These are phyloP conservation scores for Schrankia costaestrigalis DNA, from an alignment of 2,888 invertebrate genomes.

Conservation along the genomic window DNA sequence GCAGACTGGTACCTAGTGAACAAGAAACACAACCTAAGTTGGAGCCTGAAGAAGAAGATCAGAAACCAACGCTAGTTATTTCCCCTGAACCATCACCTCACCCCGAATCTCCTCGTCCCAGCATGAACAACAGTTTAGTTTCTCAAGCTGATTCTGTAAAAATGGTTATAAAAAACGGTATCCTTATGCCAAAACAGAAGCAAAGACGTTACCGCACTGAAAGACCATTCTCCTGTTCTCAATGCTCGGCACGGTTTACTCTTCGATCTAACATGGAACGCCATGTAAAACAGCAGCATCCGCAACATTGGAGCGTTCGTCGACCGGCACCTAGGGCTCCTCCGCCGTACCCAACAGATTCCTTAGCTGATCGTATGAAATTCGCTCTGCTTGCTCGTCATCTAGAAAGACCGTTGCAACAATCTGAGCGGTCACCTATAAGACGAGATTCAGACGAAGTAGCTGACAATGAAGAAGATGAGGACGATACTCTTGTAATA, in stretches of 20 bases:
- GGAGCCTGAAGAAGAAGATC: conserved; percentile 78
- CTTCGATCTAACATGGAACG: conserved; percentile 96
- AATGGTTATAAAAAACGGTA: conserved; percentile 94
- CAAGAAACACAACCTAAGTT: conserved; percentile 58
- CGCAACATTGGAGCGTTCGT: conserved; percentile 92
- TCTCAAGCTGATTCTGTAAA: conserved; percentile 85
- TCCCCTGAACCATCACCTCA: conserved; percentile 70
- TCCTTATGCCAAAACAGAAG: conserved; percentile 95
- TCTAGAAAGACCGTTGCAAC: conserved; percentile 81
- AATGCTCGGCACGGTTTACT: conserved; percentile 94
- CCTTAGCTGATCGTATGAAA: conserved; percentile 78
- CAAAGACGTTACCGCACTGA: conserved; percentile 94
- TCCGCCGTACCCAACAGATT: conserved; percentile 61
- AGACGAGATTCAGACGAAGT: conserved; percentile 79
- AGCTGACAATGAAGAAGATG: conserved; percentile 83
- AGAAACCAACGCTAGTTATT: conserved; percentile 67
- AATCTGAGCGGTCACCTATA: conserved; percentile 61
- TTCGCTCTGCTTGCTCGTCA: conserved; percentile 90
- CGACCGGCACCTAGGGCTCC: conserved; percentile 78
- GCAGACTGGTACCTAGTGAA: conserved; percentile 78
- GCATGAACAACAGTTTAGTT: conserved; percentile 64
- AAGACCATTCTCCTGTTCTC: conserved; percentile 93
- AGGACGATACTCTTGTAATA: conserved; percentile 84
- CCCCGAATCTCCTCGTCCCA: conserved; percentile 73
- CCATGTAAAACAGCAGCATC: conserved; percentile 96